Evolutionary conservation across 1,140 invertebrate species (phyloP).

Genomic region (Cheumatopsyche charites): DNA sequence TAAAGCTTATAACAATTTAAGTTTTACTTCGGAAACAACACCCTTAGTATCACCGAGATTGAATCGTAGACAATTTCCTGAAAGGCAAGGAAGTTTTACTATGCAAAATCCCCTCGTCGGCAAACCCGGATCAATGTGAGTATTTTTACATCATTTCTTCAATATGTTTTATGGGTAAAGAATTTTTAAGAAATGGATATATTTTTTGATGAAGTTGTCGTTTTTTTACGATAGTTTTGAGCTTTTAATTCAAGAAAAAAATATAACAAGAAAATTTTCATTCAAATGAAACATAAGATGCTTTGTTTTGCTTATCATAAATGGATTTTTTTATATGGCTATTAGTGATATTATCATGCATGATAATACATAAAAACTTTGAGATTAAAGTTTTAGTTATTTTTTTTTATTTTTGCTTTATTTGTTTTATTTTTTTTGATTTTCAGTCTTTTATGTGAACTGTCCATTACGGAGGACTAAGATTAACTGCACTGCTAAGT

Average conservation of each 20-base stretch:
- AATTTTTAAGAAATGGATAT: too few species aligned
- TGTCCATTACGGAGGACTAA: conserved; percentile 59
- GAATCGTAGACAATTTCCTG: conserved; percentile 48
- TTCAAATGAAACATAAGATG: neutral
- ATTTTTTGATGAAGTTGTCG: too few species aligned
- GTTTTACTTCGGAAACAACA: conserved; percentile 38
- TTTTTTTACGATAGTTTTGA: too few species aligned
- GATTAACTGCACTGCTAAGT: conserved; percentile 46
- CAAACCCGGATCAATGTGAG: conserved; percentile 54
- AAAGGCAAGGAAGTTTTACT: conserved; percentile 45
- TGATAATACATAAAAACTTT: too few species aligned
- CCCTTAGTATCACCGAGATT: conserved; percentile 51
- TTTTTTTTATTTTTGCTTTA: conserved; percentile 22
- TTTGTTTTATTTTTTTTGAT: conserved; percentile 50
- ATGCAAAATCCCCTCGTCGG: conserved; percentile 47
- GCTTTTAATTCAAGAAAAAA: too few species aligned
- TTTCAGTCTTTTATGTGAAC: conserved; percentile 62
- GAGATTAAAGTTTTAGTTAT: too few species aligned
- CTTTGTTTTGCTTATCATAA: neutral
- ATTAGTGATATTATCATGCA: neutral
- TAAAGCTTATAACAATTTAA: conserved; percentile 44
- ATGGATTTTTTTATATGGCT: neutral
- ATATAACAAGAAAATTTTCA: too few species aligned
- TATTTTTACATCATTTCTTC: conserved; percentile 22
- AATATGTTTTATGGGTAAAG: too few species aligned